Conservation (phyloP, 2,888 invertebrate species). For the Trisateles emortualis region DNA sequence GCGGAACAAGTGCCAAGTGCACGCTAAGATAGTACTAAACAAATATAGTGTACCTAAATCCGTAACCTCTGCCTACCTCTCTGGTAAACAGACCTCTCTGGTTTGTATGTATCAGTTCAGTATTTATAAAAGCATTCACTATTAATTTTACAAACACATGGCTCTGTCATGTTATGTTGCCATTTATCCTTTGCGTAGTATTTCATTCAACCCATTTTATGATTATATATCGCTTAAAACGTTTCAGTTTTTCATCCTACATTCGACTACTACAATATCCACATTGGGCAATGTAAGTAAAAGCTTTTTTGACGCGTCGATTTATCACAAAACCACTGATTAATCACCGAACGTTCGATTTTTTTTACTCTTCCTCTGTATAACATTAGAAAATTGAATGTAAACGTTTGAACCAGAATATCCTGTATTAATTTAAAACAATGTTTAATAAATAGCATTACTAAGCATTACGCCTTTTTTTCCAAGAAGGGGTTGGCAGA, state of each 20-base stretch:
- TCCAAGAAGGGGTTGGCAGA: too few species aligned
- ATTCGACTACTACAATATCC: conserved; percentile 44
- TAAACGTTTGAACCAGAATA: conserved; percentile 41
- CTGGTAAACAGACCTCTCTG: too few species aligned
- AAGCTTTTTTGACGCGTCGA: conserved; percentile 59
- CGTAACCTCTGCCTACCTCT: too few species aligned
- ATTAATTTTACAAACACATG: neutral
- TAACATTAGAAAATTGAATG: conserved; percentile 49
- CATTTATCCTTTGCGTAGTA: conserved; percentile 18
- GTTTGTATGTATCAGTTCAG: too few species aligned
- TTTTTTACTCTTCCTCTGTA: conserved; percentile 50
- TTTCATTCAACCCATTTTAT: conserved; percentile 30
- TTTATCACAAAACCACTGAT: conserved; percentile 62
- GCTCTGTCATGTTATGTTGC: neutral
- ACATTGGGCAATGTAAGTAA: conserved; percentile 49
- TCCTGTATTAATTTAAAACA: conserved; percentile 32
- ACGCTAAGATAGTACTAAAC: too few species aligned
- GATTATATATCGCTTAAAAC: conserved; percentile 41
- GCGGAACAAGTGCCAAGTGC: too few species aligned
- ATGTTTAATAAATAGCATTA: too few species aligned
- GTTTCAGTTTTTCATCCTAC: conserved; percentile 31
- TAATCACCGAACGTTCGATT: conserved; percentile 57
- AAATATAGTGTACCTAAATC: too few species aligned
- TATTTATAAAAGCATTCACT: too few species aligned
- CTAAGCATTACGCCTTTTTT: too few species aligned